These are phyloP conservation scores for Eilema sororculum DNA, from an alignment of 2,888 invertebrate species.

Conservation along the genomic window DNA sequence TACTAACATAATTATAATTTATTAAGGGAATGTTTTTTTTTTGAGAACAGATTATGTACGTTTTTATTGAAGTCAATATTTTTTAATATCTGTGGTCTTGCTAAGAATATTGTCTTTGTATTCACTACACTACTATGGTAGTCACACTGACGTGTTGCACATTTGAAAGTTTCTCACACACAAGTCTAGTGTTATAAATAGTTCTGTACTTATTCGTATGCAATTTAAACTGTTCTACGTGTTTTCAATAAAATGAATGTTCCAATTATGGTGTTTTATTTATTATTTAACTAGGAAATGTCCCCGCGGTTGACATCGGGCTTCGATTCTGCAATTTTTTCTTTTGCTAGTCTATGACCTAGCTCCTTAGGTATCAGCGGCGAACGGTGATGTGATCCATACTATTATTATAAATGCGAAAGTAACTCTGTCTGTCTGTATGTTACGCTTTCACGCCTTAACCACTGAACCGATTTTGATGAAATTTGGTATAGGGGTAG, in stretches of 20 bases:
- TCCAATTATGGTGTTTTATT: slow-evolving; percentile 38
- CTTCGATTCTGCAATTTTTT: no score
- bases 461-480: no score
- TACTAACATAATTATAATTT: slow-evolving; percentile 7
- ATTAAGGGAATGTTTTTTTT: not conserved
- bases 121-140: slow-evolving; percentile 9
- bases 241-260: slow-evolving; percentile 55
- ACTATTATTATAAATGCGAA: no score
- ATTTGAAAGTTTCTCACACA: slow-evolving; percentile 39
- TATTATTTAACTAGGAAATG: not conserved
- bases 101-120: slow-evolving; percentile 7
- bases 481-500: no score
- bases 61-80: not conserved
- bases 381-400: no score
- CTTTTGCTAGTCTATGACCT: no score
- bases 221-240: slow-evolving; percentile 32
- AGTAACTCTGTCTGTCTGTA: no score
- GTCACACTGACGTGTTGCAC: slow-evolving; percentile 34
- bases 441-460: no score
- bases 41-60: not conserved
- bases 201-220: slow-evolving; percentile 19
- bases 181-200: slow-evolving; percentile 27
- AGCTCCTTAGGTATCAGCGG: no score
- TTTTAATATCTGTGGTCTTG: not conserved
- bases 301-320: no score